phyloP scores from a whole-genome alignment of 37 sponge, comb jelly and placozoan species.

The Mnemiopsis leidyi region DNA sequence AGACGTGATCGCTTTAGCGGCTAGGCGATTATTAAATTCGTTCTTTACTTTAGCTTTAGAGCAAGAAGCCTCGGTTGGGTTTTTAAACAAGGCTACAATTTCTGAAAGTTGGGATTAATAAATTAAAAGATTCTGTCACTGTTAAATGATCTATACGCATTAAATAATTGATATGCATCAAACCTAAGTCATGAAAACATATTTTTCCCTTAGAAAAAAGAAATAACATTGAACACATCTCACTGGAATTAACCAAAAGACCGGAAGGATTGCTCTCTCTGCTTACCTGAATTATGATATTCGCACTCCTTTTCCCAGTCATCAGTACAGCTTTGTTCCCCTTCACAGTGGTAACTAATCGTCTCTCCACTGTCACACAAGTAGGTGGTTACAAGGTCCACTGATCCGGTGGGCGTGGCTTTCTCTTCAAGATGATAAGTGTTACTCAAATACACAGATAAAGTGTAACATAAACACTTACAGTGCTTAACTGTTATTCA shows the following conservation, averaged over 20 bases:
- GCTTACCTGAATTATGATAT: constrained; percentile 3
- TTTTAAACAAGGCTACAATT: background rate
- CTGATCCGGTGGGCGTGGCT: background rate
- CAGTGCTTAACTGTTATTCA: no score
- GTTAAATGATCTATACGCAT: no score
- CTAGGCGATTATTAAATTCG: constrained; percentile 20
- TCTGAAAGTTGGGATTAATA: constrained; percentile 1
- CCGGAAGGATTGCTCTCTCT: no score
- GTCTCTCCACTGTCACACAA: background rate
- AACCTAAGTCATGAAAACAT: no score
- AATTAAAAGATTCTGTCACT: no score
- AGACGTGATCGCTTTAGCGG: background rate
- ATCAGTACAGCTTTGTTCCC: background rate
- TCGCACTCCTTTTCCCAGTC: background rate
- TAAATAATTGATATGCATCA: no score
- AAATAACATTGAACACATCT: no score
- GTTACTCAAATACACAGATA: no score
- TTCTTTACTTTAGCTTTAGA: background rate
- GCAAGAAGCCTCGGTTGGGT: background rate
- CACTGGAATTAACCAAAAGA: no score
- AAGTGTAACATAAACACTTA: no score
- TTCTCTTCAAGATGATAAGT: background rate
- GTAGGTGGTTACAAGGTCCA: background rate
- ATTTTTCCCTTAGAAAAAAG: no score
- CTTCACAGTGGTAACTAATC: background rate